Evolutionary conservation across 2,888 invertebrate genomes (phyloP).

Genomic region (Uloborus plumipes): DNA sequence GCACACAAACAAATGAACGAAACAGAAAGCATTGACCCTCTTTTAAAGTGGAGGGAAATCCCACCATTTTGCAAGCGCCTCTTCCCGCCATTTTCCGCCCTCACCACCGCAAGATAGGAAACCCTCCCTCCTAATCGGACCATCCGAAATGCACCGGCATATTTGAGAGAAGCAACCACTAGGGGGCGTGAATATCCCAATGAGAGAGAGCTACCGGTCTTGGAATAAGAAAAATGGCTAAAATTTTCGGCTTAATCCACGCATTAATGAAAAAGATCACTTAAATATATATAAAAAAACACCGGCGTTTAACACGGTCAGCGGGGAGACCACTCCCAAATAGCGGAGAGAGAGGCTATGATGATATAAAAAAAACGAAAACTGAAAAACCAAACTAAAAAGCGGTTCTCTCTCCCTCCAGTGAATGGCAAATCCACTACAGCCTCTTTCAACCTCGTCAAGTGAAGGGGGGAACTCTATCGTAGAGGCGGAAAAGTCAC

Average conservation of each 20-base stretch:
- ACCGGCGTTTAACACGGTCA: neutral
- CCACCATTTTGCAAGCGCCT: too few relatives aligned
- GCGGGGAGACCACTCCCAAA: neutral
- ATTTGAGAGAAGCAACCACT: too few relatives aligned
- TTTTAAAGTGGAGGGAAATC: too few relatives aligned
- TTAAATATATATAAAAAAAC: neutral
- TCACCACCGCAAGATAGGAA: too few relatives aligned
- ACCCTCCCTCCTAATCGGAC: too few relatives aligned
- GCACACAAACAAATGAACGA: too few relatives aligned
- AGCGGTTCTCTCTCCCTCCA: slow-evolving; percentile 15
- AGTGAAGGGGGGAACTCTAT: slow-evolving; percentile 11
- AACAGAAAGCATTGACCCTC: too few relatives aligned
- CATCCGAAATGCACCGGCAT: too few relatives aligned
- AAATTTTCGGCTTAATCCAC: neutral
- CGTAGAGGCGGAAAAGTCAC: slow-evolving; percentile 53
- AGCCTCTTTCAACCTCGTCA: slow-evolving; percentile 10
- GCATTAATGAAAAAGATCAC: slow-evolving; percentile 1
- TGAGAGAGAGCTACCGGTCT: too few relatives aligned
- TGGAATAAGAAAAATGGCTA: too few relatives aligned
- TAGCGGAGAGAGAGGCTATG: neutral
- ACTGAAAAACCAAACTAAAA: neutral
- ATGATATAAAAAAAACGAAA: neutral
- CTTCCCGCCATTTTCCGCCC: too few relatives aligned
- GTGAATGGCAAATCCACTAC: slow-evolving; percentile 48
- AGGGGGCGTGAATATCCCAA: too few relatives aligned